phyloP scores from a whole-genome alignment of 2,888 invertebrate genomes.

The Oxystoma pomonae region DNA sequence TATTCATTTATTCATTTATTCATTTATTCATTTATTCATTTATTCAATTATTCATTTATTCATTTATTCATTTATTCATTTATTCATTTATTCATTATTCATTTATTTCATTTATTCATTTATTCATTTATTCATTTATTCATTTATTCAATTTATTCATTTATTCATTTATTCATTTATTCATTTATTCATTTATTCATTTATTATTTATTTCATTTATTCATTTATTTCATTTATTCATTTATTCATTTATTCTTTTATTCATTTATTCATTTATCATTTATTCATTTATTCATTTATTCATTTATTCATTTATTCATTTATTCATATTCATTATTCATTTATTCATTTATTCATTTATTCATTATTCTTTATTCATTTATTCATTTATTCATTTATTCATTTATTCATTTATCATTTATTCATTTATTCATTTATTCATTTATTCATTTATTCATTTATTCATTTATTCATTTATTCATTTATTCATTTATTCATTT shows the following conservation, averaged over 20 bases:
- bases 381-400: slow-evolving; percentile 13
- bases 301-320: slow-evolving; percentile 13
- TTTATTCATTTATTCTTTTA: slow-evolving; percentile 7
- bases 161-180: neutral
- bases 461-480: neutral
- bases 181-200: neutral
- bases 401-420: slow-evolving; percentile 6
- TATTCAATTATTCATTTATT: slow-evolving; percentile 9
- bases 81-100: neutral
- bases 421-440: neutral
- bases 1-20: slow-evolving; percentile 10
- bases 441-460: neutral
- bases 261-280: slow-evolving; percentile 8
- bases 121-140: neutral
- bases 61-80: slow-evolving; percentile 7
- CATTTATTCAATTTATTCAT: neutral
- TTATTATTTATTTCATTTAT: neutral
- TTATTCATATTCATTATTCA: slow-evolving; percentile 12
- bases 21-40: slow-evolving; percentile 8
- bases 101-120: neutral
- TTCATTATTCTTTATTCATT: no score
- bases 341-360: slow-evolving; percentile 13
- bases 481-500: neutral
- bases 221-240: slow-evolving; percentile 5
- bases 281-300: slow-evolving; percentile 13